These are phyloP conservation scores for Andrena trimmerana DNA, from an alignment of 2,888 invertebrate genomes.

Conservation along the genomic window DNA sequence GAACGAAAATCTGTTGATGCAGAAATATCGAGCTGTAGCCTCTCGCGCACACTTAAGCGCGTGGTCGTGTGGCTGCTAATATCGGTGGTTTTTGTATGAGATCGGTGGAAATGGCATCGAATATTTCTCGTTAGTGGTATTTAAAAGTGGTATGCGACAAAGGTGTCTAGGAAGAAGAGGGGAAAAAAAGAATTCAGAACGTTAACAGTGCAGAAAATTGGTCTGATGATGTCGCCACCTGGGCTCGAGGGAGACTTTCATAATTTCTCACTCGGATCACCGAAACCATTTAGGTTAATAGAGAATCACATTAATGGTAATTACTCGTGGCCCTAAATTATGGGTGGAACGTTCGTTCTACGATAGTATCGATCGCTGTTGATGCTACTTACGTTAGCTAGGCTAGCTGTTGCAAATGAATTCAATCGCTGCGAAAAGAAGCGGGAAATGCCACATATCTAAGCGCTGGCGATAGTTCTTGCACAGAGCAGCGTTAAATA, in stretches of 20 bases:
- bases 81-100: constrained; percentile 40
- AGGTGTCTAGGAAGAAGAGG: neutral
- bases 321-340: constrained; percentile 48
- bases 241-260: neutral
- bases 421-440: constrained; percentile 57
- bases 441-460: constrained; percentile 54
- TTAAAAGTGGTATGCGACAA: constrained; percentile 1
- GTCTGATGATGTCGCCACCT: neutral
- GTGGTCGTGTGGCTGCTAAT: neutral
- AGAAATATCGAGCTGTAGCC: constrained; percentile 29
- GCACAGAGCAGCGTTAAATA: constrained; percentile 40
- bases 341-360: constrained; percentile 63
- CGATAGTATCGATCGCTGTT: constrained; percentile 69
- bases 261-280: constrained; percentile 51
- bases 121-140: neutral
- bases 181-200: neutral
- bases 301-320: constrained; percentile 37
- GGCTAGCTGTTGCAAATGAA: constrained; percentile 61
- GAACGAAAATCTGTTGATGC: constrained; percentile 95
- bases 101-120: constrained; percentile 42
- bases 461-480: constrained; percentile 57
- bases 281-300: constrained; percentile 52
- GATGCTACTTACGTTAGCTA: constrained; percentile 58
- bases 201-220: constrained; percentile 38
- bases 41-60: too few species aligned